phyloP scores from a whole-genome alignment of 2,113 vertebrate species.

The Malurus melanocephalus region DNA sequence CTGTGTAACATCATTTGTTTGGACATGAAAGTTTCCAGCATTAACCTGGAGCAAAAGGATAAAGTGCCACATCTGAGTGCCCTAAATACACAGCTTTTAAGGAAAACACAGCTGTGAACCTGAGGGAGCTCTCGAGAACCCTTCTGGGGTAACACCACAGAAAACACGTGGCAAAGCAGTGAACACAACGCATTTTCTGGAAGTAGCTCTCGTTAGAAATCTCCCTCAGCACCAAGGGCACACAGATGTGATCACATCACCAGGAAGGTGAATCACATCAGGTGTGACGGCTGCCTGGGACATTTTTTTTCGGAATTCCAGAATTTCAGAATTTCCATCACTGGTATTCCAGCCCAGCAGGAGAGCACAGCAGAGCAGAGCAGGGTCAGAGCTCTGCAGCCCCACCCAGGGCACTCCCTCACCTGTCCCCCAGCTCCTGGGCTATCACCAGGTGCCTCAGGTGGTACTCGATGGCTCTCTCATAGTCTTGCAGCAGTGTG shows the following conservation, averaged over 20 bases:
- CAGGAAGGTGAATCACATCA: background rate
- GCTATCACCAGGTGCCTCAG: constrained; percentile 93
- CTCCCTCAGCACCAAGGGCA: background rate
- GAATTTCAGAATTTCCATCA: too few species aligned
- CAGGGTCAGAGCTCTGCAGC: background rate
- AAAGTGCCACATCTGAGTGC: rapidly evolving
- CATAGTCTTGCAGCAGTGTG: constrained; percentile 89
- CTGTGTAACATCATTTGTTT: background rate
- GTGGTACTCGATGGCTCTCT: constrained; percentile 89
- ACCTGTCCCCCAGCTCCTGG: constrained; percentile 93
- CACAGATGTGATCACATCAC: too few species aligned
- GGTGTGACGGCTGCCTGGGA: rapidly evolving
- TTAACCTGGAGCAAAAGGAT: background rate
- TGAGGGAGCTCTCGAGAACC: background rate
- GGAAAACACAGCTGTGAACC: background rate
- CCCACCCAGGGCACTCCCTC: background rate
- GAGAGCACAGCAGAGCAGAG: background rate
- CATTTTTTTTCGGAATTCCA: background rate
- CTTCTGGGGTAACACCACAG: background rate
- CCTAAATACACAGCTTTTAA: background rate
- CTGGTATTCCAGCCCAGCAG: background rate
- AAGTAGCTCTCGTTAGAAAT: background rate
- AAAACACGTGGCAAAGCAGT: background rate
- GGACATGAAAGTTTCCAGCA: background rate
- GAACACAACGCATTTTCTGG: background rate